Conservation (phyloP, 2,113 vertebrate species). For the Rhombomys opimus region DNA sequence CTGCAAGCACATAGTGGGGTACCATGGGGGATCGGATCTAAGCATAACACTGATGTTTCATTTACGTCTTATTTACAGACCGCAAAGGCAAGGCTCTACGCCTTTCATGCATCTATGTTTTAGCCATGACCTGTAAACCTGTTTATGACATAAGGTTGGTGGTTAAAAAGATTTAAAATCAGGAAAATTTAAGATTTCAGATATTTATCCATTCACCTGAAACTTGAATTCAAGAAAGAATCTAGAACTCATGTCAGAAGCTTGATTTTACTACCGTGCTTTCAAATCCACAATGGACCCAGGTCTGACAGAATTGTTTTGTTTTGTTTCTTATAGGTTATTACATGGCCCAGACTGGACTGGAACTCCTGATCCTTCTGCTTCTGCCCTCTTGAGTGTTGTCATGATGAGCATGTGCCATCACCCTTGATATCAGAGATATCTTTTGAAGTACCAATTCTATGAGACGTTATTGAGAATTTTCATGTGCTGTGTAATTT, state of each 20-base stretch:
- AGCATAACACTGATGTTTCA: background rate
- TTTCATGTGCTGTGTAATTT: background rate
- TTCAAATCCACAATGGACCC: background rate
- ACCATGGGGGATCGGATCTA: background rate
- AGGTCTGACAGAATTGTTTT: conserved; percentile 14
- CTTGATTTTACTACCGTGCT: background rate
- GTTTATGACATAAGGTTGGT: background rate
- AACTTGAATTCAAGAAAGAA: background rate
- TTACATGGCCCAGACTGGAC: background rate
- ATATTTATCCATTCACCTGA: background rate
- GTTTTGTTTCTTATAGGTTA: background rate
- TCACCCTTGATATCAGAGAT: background rate
- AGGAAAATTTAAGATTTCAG: background rate
- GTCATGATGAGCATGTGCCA: background rate
- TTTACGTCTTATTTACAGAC: background rate
- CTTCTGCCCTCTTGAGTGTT: background rate
- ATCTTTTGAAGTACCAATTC: background rate
- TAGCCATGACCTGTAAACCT: background rate
- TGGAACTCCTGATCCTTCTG: background rate
- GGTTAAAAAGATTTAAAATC: background rate
- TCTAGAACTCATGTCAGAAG: background rate
- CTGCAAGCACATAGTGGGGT: background rate
- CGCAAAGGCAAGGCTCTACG: background rate
- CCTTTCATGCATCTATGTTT: background rate
- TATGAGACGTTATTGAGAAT: background rate